phyloP scores from a whole-genome alignment of 2,888 invertebrate genomes.

The Plebejus anna region DNA sequence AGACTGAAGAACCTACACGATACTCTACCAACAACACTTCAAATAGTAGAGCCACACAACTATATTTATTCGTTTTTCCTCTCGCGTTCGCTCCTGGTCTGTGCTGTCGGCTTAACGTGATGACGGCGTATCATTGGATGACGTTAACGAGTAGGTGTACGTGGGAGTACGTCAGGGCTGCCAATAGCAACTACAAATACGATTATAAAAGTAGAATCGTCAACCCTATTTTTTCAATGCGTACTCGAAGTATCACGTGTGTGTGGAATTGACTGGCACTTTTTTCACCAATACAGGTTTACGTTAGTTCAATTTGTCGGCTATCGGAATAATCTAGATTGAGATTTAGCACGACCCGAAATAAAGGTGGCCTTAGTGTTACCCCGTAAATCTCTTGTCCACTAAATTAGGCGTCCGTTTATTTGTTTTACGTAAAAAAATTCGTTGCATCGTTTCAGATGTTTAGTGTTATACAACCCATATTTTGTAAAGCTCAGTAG shows the following conservation, averaged over 20 bases:
- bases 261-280: conserved; percentile 6
- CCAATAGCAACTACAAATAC: neutral
- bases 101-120: conserved; percentile 64
- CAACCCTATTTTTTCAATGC: conserved; percentile 23
- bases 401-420: conserved; percentile 2
- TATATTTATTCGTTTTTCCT: neutral
- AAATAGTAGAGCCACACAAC: too few species aligned
- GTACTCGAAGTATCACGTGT: conserved; percentile 25
- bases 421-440: neutral
- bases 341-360: conserved; percentile 20
- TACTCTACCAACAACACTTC: too few species aligned
- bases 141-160: conserved; percentile 45
- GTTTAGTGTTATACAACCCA: neutral
- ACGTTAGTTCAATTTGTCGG: conserved; percentile 24
- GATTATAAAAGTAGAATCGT: neutral
- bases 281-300: conserved; percentile 29
- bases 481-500: neutral
- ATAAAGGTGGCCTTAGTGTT: conserved; percentile 2
- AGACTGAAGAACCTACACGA: too few species aligned
- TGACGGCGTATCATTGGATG: conserved; percentile 65
- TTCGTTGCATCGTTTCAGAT: neutral
- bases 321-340: conserved; percentile 16
- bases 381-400: neutral
- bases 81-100: conserved; percentile 31
- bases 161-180: conserved; percentile 6